Conservation (phyloP, 2,888 invertebrate genomes). For the Tuta absoluta region DNA sequence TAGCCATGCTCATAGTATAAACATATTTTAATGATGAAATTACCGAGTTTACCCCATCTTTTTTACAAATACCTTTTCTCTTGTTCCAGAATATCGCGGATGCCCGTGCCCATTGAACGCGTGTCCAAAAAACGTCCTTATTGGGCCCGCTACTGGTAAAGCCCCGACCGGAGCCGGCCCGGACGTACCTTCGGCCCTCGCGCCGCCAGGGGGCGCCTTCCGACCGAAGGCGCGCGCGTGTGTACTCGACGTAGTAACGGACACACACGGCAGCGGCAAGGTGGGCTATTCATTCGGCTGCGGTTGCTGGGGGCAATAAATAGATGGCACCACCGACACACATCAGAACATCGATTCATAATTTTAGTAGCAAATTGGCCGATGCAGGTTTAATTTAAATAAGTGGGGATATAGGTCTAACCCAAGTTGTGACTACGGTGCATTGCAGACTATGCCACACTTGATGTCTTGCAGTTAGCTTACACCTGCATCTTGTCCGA, state of each 20-base stretch:
- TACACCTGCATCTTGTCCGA: too few relatives aligned
- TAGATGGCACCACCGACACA: not conserved
- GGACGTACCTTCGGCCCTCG: constrained; percentile 64
- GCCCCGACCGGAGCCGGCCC: constrained; percentile 87
- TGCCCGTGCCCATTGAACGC: constrained; percentile 96
- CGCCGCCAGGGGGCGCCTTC: constrained; percentile 79
- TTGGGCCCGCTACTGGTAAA: constrained; percentile 99
- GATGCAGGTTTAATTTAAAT: too few relatives aligned
- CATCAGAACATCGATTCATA: not conserved
- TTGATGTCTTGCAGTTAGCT: too few relatives aligned
- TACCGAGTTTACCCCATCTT: not conserved
- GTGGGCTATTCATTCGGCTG: constrained; percentile 40
- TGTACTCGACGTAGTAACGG: constrained; percentile 65
- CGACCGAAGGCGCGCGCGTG: constrained; percentile 76
- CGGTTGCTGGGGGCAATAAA: not conserved
- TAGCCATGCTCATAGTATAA: too few relatives aligned
- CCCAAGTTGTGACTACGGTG: too few relatives aligned
- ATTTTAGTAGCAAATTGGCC: too few relatives aligned
- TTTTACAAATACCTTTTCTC: not conserved
- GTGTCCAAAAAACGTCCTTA: constrained; percentile 99
- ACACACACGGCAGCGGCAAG: constrained; percentile 75
- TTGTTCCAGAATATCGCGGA: constrained; percentile 76
- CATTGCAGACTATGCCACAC: too few relatives aligned
- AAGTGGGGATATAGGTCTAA: too few relatives aligned
- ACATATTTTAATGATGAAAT: too few relatives aligned